Base-by-base conservation (phyloP, 2,797 vertebrate species). In the Xiphorhynchus erythropygius region DNA sequence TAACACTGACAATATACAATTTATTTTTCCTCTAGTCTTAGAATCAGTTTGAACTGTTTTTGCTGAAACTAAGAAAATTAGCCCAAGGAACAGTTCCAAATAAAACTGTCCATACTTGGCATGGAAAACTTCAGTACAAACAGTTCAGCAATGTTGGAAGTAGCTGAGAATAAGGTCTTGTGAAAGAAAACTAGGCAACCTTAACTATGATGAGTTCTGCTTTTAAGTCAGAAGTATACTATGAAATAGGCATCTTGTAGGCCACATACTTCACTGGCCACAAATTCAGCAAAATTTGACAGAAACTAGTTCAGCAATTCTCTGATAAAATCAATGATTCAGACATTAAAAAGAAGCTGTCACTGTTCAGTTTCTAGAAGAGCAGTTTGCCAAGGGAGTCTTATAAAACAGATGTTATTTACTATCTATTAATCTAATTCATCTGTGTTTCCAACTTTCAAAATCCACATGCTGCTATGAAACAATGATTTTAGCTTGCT, bases 31-130 rank as follows among this genome's bases (percentile, higher is more conserved):
- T 52, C 33, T 30, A 44, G 19, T 27, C 39, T 46, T 56, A 64
- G 18, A 73, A 55, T 28, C 28, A 87, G 57, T 33, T 75, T 52
- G 35, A 89, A 63, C 39, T 78, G 39, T 8, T 92, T 94, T 87
- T 84, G 44, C 47, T 79, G 85, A 90, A 96, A 93, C 50, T 52
- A 75, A 69, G 89, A 90, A 93, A 96, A 94, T 76, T 30, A 84
- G 42, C 30, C 44, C 8, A 82, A 93, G 62, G 84, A 95, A 73
- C 15, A 62, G 62, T 9, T 92, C 82, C 78, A 94, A 90, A 84
- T 47, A 87, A 89, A 94, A 71, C 55, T 69, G 74, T 94, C 95
- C 93, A 90, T 94, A 96, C 96, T 96, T 93, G 93, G 94, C 95
- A 92, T 94, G 93, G 94, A 96, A 97, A 96, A 95, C 89, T 94